Percentiles rank a stretch among this genome's conserved stretches.
Conservation (phyloP, 1,140 invertebrate genomes). For the Latrodectus geometricus region DNA sequence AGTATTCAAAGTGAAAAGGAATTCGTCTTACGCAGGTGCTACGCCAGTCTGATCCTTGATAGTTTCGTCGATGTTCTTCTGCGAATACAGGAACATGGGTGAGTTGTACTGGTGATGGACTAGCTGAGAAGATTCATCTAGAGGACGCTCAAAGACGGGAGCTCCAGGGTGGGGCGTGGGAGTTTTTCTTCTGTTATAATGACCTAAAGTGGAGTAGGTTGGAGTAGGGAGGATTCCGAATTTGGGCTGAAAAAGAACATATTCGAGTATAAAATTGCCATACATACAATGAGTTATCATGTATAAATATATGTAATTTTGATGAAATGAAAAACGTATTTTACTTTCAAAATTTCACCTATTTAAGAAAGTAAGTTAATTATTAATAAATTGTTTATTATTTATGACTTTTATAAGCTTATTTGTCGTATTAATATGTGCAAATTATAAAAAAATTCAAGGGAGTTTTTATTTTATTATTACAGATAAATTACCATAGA, state of each 20-base stretch:
- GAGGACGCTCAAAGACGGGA: constrained; percentile 26
- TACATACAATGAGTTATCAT: too few species aligned
- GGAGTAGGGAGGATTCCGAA: constrained; percentile 22
- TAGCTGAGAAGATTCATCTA: constrained; percentile 62
- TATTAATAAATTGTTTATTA: too few species aligned
- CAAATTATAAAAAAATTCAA: too few species aligned
- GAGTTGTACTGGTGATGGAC: constrained; percentile 71
- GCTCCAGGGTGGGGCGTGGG: constrained; percentile 9
- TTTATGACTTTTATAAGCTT: too few species aligned
- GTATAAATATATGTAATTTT: too few species aligned
- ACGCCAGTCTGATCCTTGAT: constrained; percentile 66
- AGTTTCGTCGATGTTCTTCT: constrained; percentile 69
- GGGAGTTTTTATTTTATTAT: too few species aligned
- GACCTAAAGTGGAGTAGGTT: constrained; percentile 29
- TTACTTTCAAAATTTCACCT: too few species aligned
- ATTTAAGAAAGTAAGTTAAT: too few species aligned
- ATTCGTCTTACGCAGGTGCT: neutral
- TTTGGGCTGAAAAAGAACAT: constrained; percentile 8
- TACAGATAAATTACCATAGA: too few species aligned
- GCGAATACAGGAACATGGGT: constrained; percentile 70
- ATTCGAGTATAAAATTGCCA: too few species aligned
- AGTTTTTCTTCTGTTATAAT: neutral
- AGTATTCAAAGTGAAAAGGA: neutral
- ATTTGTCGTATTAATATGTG: too few species aligned
- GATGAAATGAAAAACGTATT: too few species aligned